Conservation (phyloP, 2,113 vertebrate species). For the Micronycteris hirsuta region DNA sequence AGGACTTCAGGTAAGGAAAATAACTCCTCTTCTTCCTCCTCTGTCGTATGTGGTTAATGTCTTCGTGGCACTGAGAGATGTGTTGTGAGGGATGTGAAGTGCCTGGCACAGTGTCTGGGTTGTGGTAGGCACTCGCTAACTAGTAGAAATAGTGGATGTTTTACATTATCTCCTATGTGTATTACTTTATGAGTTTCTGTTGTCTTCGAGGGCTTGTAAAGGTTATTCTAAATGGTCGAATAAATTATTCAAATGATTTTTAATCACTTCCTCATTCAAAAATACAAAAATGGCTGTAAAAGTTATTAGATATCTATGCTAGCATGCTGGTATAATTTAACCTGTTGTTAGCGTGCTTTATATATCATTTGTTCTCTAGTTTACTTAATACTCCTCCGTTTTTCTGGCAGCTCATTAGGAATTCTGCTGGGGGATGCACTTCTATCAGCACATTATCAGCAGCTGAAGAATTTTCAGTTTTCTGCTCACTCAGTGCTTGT, state of each 20-base stretch:
- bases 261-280: slow-evolving; percentile 35
- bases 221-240: not conserved
- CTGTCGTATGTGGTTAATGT: not conserved
- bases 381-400: not conserved
- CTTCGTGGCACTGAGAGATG: not conserved
- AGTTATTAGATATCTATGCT: not conserved
- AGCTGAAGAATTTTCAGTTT: slow-evolving; percentile 66
- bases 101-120: not conserved
- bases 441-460: slow-evolving; percentile 62
- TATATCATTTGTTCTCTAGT: not conserved
- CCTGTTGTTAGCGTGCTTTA: not conserved
- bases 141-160: not conserved
- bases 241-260: slow-evolving; percentile 30
- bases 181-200: not conserved
- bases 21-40: not conserved
- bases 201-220: not conserved
- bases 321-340: not conserved
- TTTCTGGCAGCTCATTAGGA: slow-evolving; percentile 66
- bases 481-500: slow-evolving; percentile 67
- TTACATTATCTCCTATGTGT: not conserved
- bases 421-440: slow-evolving; percentile 53
- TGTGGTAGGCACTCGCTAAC: not conserved
- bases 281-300: not conserved
- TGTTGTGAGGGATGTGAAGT: no score
- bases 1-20: not conserved